Evolutionary conservation across 2,888 invertebrate genomes (phyloP), one percentile per base, ranked within the genome.

Genomic region (Sussaba pulchella): DNA sequence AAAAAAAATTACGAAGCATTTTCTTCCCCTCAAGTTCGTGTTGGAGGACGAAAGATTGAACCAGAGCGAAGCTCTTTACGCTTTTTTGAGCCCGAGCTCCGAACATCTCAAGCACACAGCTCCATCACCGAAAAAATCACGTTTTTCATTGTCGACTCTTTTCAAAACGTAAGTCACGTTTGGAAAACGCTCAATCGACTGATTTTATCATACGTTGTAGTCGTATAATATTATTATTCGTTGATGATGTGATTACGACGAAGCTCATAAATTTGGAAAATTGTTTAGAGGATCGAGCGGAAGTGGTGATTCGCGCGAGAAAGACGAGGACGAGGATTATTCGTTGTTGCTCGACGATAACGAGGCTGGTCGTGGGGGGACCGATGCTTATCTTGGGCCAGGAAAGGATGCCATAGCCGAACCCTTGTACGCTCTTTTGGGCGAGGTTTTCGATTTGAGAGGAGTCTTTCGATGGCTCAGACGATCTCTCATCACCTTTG

Each of bases 71-170:
- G 96, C 97, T 69, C 94, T 98, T 84, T 98, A 98, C 90, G 95
- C 97, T 81, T 98, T 98, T 93, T 94, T 98, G n/a, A 97, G 97
- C 91, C 98, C 98, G 2, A 97, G 97, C 91, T 97, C 98, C 0
- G 97, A 98, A 90, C 97, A 97, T 92, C 93, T 98, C 83, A 97
- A 97, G 91, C 96, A 96, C 86, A 94, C 94, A 73, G 94, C 95
- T 52, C 95, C 96, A 52, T 95, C 96, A 86, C 96, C 96, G 81
- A 97, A 97, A 93, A 98, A 97, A 92, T 95, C 96, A 9, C 96
- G 96, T 89, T 98, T 98, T 92, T 98, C 97, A 1, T 94, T 98
- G 82, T 95, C 97, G 4, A 97, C 97, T 0, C 93, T 98, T 78
- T 97, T 98, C 89, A 97, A 97, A 94, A 96, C 96, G 95, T 96